A percentile compares a stretch with the other conserved stretches of the same genome.
Conservation (phyloP, 1,140 invertebrate species). For the Acromyrmex charruanus region DNA sequence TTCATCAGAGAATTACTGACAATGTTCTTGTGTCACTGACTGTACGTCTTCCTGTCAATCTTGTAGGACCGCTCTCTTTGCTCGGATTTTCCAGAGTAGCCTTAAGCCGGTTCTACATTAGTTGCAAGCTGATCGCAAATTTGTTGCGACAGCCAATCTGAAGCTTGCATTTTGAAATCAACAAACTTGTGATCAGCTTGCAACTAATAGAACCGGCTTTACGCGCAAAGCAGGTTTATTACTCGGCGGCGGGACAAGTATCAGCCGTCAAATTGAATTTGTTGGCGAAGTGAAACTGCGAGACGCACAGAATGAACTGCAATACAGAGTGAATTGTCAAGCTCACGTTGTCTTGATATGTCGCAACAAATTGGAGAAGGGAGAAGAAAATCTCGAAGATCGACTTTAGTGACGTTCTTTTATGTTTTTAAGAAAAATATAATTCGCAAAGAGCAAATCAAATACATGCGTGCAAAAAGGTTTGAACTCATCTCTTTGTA, state of each 20-base stretch:
- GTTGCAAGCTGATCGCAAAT: too few species aligned
- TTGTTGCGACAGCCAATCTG: too few species aligned
- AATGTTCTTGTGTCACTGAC: too few species aligned
- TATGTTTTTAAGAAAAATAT: background rate
- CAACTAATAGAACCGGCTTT: too few species aligned
- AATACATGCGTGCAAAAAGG: background rate
- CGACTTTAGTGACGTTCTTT: background rate
- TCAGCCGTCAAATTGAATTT: constrained; percentile 53
- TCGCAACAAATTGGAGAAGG: background rate
- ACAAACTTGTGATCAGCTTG: too few species aligned
- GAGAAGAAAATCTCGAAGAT: background rate
- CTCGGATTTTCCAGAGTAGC: constrained; percentile 12
- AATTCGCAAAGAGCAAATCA: background rate
- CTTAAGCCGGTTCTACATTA: too few species aligned
- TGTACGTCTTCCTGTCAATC: background rate
- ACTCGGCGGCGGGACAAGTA: constrained; percentile 8
- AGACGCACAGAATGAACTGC: background rate
- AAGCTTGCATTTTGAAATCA: too few species aligned
- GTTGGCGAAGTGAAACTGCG: constrained; percentile 51
- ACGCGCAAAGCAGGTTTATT: constrained; percentile 28
- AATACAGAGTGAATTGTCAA: constrained; percentile 56
- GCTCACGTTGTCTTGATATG: constrained; percentile 24
- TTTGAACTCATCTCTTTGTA: background rate
- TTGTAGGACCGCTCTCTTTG: constrained; percentile 51
- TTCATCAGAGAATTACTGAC: too few species aligned